Evolutionary conservation across 2,113 vertebrate species (phyloP), one percentile per base, ranked within the genome.

Genomic region (Galeopterus variegatus): DNA sequence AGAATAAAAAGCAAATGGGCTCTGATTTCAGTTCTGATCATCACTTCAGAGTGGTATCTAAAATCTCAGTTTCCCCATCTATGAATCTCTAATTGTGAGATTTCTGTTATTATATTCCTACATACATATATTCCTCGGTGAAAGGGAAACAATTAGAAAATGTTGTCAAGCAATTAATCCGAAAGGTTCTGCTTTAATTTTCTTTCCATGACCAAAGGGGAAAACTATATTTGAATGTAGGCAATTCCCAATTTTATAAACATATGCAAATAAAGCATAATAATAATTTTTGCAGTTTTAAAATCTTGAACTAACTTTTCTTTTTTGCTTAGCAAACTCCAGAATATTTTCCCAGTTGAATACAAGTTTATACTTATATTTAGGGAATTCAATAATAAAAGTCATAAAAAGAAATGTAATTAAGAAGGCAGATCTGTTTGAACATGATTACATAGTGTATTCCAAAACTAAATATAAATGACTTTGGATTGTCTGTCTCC

Each of bases 361-460:
- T 60, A 83, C 13, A 36, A n/a, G 36, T 85, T 8, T 70, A 56
- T 50, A 60, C 77, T 81, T 70, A 56, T 50, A 60, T 73, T 81
- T 80, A 77, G 15, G 62, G 69, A 84, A 88, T 62, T 94, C 77
- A 92, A 0, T 36, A 89, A 94, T 88, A 72, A 96, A 95, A 76
- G 13, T 28, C 24, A 70, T 56, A 18, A 88, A 85, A 91, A 94
- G 50, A 90, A 92, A 81, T 62, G 13, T 60, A 86, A 88, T 96
- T 73, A 26, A 48, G 69, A 92, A 88, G 56, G 33, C 83, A 81
- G 41, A 54, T 62, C 24, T 90, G 60, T 45, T 86, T 48, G 50
- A 64, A 48, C 4, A 2, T 76, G 90, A 86, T 88, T 90, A 31
- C 31, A 19, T 41, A 67, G 14, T 75, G 1, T 93, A 79, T 85